Percentiles rank a stretch among this genome's conserved stretches.
Evolutionary conservation across 2,888 invertebrate species (phyloP).

Genomic region (Drosophila nr. medialis): DNA sequence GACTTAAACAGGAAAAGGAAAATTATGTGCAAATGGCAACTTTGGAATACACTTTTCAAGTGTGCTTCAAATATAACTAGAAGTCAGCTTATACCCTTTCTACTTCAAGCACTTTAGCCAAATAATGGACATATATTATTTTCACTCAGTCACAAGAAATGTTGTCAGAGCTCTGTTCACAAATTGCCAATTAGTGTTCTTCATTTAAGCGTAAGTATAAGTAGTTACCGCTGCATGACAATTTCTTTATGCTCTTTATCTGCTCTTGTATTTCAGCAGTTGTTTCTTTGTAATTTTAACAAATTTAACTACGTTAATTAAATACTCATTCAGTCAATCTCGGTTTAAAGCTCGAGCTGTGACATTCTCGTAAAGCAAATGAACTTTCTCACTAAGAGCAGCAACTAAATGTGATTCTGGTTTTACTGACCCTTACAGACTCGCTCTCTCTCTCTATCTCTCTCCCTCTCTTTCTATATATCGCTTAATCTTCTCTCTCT

Average conservation of each 20-base stretch:
- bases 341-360: conserved; percentile 22
- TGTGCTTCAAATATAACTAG: not conserved
- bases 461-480: not conserved
- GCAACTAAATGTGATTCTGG: conserved; percentile 25
- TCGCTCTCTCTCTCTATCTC: not conserved
- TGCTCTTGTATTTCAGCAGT: conserved; percentile 3
- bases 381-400: conserved; percentile 58
- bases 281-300: conserved; percentile 25
- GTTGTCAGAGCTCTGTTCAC: not conserved
- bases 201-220: not conserved
- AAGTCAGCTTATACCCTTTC: not conserved
- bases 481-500: not conserved
- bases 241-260: conserved; percentile 1
- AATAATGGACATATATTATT: not conserved
- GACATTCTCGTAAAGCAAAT: conserved; percentile 25
- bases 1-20: conserved; percentile 27
- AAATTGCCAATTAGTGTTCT: not conserved
- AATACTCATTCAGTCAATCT: conserved; percentile 52
- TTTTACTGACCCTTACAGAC: conserved; percentile 1
- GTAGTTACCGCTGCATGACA: not conserved
- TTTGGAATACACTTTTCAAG: conserved; percentile 5
- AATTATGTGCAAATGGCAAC: not conserved
- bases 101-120: not conserved
- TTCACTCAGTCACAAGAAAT: not conserved
- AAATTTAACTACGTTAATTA: conserved; percentile 57